Conservation (phyloP, 2,113 vertebrate genomes). For the Ammodytes dubius region DNA sequence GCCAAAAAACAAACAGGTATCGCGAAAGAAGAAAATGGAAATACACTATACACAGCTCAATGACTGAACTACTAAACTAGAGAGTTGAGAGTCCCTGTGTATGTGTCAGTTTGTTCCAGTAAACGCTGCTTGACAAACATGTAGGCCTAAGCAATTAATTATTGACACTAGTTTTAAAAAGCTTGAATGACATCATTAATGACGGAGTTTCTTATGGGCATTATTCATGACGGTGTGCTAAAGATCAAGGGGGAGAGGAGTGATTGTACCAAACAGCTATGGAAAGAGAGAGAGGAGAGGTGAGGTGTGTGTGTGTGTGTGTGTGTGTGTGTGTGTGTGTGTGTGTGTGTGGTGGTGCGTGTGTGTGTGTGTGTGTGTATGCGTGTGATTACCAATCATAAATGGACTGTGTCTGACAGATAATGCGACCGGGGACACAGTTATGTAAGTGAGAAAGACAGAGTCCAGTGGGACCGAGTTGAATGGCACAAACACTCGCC, state of each 20-base stretch:
- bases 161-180: constrained; percentile 7
- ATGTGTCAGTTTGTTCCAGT: neutral
- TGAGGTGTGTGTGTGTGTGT: neutral
- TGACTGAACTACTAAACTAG: neutral
- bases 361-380: neutral
- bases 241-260: constrained; percentile 28
- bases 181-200: constrained; percentile 5
- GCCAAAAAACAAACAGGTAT: neutral
- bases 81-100: neutral
- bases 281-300: neutral
- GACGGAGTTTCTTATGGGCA: neutral
- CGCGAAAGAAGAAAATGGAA: neutral
- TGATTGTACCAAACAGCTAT: neutral
- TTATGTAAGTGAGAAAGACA: constrained; percentile 60
- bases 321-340: constrained; percentile 5
- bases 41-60: neutral
- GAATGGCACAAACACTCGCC: constrained; percentile 19
- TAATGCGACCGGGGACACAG: constrained; percentile 21
- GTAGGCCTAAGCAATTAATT: constrained; percentile 1
- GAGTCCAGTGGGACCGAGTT: constrained; percentile 50
- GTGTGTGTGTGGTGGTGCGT: neutral
- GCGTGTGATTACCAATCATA: constrained; percentile 40
- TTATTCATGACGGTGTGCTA: constrained; percentile 39
- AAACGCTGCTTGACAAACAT: constrained; percentile 1
- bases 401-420: constrained; percentile 48